phyloP scores from a whole-genome alignment of 2,797 vertebrate genomes.

The Orestias chungarensis region DNA sequence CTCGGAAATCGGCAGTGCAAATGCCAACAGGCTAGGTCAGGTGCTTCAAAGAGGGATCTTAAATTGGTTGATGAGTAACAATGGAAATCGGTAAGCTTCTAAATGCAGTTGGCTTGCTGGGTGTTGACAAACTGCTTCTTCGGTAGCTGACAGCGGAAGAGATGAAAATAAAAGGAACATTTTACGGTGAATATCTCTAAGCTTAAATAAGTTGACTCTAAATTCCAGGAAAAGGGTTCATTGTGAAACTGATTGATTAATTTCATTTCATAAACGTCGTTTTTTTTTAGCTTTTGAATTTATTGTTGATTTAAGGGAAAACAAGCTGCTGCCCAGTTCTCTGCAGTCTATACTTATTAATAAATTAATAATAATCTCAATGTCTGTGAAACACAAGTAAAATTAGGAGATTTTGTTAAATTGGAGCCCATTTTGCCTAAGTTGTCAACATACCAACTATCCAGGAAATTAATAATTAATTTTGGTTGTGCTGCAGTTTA shows the following conservation, averaged over 20 bases:
- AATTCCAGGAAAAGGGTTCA: not conserved
- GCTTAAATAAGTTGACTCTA: not conserved
- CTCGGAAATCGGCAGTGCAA: not conserved
- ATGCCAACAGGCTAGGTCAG: slow-evolving; percentile 13
- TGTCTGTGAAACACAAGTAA: not conserved
- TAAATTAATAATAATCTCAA: not conserved
- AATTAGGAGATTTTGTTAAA: not conserved
- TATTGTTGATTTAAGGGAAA: not conserved
- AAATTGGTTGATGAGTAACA: slow-evolving; percentile 19
- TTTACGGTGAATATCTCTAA: not conserved
- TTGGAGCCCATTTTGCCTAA: not conserved
- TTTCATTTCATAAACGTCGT: not conserved
- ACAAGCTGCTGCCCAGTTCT: not conserved
- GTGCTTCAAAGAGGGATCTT: slow-evolving; percentile 10
- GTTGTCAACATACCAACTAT: not conserved
- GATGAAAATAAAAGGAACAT: not conserved
- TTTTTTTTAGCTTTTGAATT: not conserved
- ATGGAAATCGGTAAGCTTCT: not conserved
- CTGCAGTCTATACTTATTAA: not conserved
- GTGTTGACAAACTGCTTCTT: not conserved
- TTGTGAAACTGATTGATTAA: not conserved
- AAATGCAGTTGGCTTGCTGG: not conserved
- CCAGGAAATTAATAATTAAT: not conserved
- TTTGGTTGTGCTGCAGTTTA: not conserved
- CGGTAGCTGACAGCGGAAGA: not conserved